Evolutionary conservation across 37 sponge, comb jelly and placozoan genomes (phyloP), one percentile per base, ranked within the genome.

Genomic region (Chondrilla cf. caribensis): DNA sequence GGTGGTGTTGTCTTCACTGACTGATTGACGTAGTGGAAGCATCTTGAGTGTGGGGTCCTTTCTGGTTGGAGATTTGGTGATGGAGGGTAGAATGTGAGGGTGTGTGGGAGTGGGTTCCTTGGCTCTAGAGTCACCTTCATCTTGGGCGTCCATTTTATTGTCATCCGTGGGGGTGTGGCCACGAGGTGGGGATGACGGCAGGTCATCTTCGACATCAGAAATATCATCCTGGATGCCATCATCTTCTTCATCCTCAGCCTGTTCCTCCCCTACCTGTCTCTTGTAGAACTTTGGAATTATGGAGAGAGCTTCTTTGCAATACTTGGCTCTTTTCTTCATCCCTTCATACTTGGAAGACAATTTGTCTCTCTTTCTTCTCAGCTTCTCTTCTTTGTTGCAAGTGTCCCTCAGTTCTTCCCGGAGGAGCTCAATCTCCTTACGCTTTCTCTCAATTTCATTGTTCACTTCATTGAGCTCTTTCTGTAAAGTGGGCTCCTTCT

Each of bases 301-400:
- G 43, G 42, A 19, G 9, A 73, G 76, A 73, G 76, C 76, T 43
- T 73, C 76, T 24, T 73, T 73, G 76, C 76, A 73, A 38, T 39
- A 73, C 44, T 42, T 43, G 18, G 44, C 44, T 73, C 76, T 73
- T 39, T 73, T 73, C 76, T 22, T 73, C 76, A 39, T 73, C 15
- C 36, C 76, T 22, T 73, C 76, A 73, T 73, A 73, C 24, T 73
- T 73, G 25, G 44, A 2, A 6, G 38, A 37, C 1, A 43, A 25
- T 1, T 39, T 38, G 44, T 73, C 76, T 6, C 76, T 39, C 44
- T 73, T 73, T 22, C 76, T 73, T 39, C 76, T 37, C 43, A 73
- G 44, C 3, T 37, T 37, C 43, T 73, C 76, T 6, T 73, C 76
- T 43, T 73, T 73, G 44, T 38, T 39, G 36, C 76, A 73, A 3